These are phyloP conservation scores for Hybognathus amarus DNA, from an alignment of 2,797 vertebrate species.

Conservation along the genomic window DNA sequence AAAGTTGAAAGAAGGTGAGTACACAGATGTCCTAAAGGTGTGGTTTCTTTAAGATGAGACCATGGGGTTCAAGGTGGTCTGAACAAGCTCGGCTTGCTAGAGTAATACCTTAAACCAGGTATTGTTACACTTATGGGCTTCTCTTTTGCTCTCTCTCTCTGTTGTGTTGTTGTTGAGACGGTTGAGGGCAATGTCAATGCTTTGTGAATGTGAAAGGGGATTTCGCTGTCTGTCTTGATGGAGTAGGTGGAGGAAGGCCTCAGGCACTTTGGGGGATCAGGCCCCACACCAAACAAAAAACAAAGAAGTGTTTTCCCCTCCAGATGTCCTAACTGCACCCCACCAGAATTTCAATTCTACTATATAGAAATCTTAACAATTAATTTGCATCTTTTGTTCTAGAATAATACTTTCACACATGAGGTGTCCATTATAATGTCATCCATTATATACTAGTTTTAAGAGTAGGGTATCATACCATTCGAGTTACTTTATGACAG, in stretches of 20 bases:
- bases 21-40: slow-evolving; percentile 59
- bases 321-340: slow-evolving; percentile 67
- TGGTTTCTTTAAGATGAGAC: slow-evolving; percentile 59
- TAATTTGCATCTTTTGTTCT: slow-evolving; percentile 4
- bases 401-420: slow-evolving; percentile 17
- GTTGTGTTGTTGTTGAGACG: slow-evolving; percentile 29
- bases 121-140: slow-evolving; percentile 36
- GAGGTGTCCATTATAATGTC: slow-evolving; percentile 1
- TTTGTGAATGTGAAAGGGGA: slow-evolving; percentile 57
- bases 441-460: slow-evolving; percentile 19
- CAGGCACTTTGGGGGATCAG: slow-evolving; percentile 68
- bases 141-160: slow-evolving; percentile 17
- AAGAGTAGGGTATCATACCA: not conserved
- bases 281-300: slow-evolving; percentile 71
- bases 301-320: slow-evolving; percentile 63
- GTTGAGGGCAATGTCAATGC: slow-evolving; percentile 44
- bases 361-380: slow-evolving; percentile 8
- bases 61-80: slow-evolving; percentile 29
- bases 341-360: slow-evolving; percentile 63
- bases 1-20: slow-evolving; percentile 36
- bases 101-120: slow-evolving; percentile 28
- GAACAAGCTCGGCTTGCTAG: slow-evolving; percentile 21
- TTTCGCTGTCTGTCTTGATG: slow-evolving; percentile 66
- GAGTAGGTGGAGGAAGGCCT: slow-evolving; percentile 65
- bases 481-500: not conserved